Base-by-base conservation (phyloP, 2,888 invertebrate genomes). In the Cheilosia vernalis region DNA sequence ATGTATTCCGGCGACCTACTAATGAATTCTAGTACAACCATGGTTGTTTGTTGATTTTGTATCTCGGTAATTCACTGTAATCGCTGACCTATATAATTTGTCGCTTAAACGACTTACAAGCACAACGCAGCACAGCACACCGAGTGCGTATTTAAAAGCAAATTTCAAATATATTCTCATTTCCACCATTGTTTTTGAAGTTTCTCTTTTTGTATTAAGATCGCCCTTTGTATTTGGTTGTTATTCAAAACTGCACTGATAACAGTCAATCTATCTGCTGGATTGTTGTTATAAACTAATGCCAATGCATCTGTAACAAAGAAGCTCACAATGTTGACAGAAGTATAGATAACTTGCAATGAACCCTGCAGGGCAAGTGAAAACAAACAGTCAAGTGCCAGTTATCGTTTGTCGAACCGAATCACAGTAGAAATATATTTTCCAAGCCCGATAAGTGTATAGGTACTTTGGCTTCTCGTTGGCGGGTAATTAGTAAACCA, bases 401-500 rank as follows among this genome's bases (percentile, higher is more conserved):
- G 53, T 66, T 67, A 67, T 67, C 55, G 67, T 67, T 67, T 42
- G 15, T 67, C 55, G 55, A 55, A 67, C 66, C 55, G 55, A 21
- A 55, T 42, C 15, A 33, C 7, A 40, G 4, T 10, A 37, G 2
- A 10, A 63, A 1, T 19, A 6, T 37, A n/a, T 4, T 9, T 63
- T 15, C 7, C n/a, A 27, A 2, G 1, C 6, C 13, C 24, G 37
- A 21, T 24, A 37, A 64, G n/a, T 64, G 6, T n/a, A 49, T 49
- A 37, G 19, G 13, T 21, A 24, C 21, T 24, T n/a, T 24, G n/a
- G n/a, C 37, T 24, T 42, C 53, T 42, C 27, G n/a, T 51, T 64
- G 51, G 37, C 17, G 49, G 64, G n/a, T 24, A 40, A 24, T 64
- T 47, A 17, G n/a, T 47, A 47, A 47, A 44, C 6, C 37, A 19